Conservation (phyloP, 2,113 vertebrate species). For the pig (Sus scrofa) region DNA sequence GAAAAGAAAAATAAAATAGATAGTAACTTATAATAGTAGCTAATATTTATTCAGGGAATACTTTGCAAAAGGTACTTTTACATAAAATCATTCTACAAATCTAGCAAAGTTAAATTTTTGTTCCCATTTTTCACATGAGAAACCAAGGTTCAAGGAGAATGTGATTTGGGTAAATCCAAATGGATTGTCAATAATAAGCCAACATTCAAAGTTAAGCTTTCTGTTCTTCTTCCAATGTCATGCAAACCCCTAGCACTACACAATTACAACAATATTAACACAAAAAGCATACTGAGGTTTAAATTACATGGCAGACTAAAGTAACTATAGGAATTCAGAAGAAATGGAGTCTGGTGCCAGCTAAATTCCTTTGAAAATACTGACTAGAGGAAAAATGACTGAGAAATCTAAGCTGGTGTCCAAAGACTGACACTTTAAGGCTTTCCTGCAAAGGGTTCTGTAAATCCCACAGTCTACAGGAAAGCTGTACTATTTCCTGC, state of each 20-base stretch:
- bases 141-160: background rate
- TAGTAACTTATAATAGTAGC: background rate
- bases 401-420: background rate
- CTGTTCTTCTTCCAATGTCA: constrained; percentile 32
- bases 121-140: background rate
- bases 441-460: background rate
- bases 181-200: background rate
- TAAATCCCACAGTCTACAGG: background rate
- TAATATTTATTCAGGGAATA: constrained; percentile 24
- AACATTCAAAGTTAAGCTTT: constrained; percentile 5
- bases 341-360: background rate
- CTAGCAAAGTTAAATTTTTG: background rate
- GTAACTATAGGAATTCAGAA: constrained; percentile 45
- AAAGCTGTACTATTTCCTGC: background rate
- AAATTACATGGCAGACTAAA: constrained; percentile 65
- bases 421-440: background rate
- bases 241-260: constrained; percentile 20
- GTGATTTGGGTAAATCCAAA: constrained; percentile 38
- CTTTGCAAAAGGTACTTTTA: background rate
- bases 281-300: constrained; percentile 57
- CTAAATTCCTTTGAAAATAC: constrained; percentile 16
- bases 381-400: background rate
- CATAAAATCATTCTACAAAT: background rate
- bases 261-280: constrained; percentile 61
- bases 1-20: constrained; percentile 8